Evolutionary conservation across 1,140 invertebrate genomes (phyloP).

Genomic region (Lycorma delicatula): DNA sequence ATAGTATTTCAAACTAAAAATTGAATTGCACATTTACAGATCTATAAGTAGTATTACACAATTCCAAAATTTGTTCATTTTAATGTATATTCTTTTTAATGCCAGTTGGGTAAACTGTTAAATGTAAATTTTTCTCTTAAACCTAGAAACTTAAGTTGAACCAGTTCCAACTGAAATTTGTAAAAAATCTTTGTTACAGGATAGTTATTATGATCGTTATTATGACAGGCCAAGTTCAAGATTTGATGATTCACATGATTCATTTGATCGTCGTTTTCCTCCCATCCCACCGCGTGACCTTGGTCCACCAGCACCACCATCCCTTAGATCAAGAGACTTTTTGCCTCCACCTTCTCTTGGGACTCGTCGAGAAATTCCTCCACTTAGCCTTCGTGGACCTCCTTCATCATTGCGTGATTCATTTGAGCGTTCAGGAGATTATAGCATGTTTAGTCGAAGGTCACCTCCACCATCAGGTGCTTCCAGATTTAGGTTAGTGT

Average conservation of each 20-base stretch:
- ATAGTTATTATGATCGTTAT: constrained; percentile 69
- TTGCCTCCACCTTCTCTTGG: constrained; percentile 28
- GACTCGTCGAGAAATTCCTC: background rate
- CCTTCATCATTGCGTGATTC: background rate
- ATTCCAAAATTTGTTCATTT: too few species aligned
- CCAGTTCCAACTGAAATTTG: too few species aligned
- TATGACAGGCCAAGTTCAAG: constrained; percentile 54
- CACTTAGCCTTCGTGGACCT: background rate
- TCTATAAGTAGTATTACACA: too few species aligned
- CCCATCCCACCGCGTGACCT: constrained; percentile 48
- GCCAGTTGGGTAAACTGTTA: too few species aligned
- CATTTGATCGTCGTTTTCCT: constrained; percentile 67
- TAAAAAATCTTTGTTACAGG: constrained; percentile 49
- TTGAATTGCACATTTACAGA: too few species aligned
- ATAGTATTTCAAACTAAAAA: too few species aligned
- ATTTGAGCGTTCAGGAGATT: background rate
- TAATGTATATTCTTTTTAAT: too few species aligned
- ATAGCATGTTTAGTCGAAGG: background rate
- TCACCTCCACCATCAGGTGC: background rate
- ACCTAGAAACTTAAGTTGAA: too few species aligned
- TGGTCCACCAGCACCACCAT: constrained; percentile 48
- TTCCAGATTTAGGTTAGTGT: background rate
- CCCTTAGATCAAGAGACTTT: constrained; percentile 45
- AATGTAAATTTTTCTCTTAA: too few species aligned
- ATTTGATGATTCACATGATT: constrained; percentile 67